A percentile compares a stretch with the other conserved stretches of the same genome.
Conservation (phyloP, 2,797 vertebrate genomes). For the Syndactyla subalaris region DNA sequence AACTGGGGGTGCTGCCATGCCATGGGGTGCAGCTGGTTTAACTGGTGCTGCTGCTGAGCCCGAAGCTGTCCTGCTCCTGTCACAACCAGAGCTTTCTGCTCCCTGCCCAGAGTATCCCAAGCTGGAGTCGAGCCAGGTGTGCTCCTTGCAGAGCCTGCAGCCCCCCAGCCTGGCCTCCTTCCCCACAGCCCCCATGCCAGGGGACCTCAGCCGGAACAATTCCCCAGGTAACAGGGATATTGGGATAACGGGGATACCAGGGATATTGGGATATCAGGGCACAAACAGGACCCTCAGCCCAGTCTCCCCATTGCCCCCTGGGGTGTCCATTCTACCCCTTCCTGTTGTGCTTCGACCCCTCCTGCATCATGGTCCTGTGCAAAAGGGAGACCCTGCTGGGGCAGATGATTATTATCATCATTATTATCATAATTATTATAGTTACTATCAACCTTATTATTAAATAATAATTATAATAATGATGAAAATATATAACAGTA, state of each 20-base stretch:
- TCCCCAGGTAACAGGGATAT: slow-evolving; percentile 76
- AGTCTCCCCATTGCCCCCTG: neutral
- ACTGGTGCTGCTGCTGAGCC: neutral
- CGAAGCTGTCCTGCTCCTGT: neutral
- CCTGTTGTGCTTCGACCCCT: neutral
- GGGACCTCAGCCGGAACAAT: slow-evolving; percentile 75
- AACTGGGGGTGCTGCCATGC: neutral
- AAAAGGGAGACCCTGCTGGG: neutral
- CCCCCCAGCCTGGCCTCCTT: slow-evolving; percentile 76
- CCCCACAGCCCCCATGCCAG: slow-evolving; percentile 69
- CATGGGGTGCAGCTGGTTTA: neutral
- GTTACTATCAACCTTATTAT: too few species aligned
- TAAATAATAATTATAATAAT: too few species aligned
- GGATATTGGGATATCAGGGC: neutral
- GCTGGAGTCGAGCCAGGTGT: neutral
- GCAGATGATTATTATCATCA: too few species aligned
- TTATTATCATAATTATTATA: too few species aligned
- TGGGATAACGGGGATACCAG: neutral
- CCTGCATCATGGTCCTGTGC: neutral
- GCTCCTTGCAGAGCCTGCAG: slow-evolving; percentile 56
- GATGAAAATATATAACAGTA: neutral
- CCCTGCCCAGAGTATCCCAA: slow-evolving; percentile 23
- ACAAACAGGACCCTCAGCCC: fast-evolving
- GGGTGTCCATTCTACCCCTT: neutral
- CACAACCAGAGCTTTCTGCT: neutral